Conservation (phyloP, 1,140 invertebrate genomes). For the Apis cerana region DNA sequence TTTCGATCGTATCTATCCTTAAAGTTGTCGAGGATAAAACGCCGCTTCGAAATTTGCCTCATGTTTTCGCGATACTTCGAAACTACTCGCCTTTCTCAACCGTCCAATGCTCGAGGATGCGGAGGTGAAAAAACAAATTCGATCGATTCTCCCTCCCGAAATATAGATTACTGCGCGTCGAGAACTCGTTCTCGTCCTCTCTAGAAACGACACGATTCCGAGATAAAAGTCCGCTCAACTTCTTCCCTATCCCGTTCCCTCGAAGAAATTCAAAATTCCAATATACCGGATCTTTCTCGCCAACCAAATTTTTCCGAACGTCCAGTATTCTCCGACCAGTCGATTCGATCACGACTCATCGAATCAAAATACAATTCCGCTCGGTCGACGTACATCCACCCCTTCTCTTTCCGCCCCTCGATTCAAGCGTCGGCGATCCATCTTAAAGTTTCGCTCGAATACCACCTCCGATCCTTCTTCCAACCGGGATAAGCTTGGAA, state of each 20-base stretch:
- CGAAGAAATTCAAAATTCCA: neutral
- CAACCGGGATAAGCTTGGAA: neutral
- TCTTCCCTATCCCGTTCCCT: too few relatives aligned
- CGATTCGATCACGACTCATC: neutral
- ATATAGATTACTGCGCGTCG: neutral
- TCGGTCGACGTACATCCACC: neutral
- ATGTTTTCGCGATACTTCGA: neutral
- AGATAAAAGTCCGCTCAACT: neutral
- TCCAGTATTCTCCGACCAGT: too few relatives aligned
- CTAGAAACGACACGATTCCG: neutral
- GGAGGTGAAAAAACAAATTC: neutral
- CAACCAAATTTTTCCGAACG: too few relatives aligned
- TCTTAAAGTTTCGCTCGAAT: neutral
- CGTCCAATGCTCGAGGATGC: neutral
- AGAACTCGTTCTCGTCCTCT: neutral
- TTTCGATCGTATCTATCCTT: too few relatives aligned
- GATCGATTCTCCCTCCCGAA: neutral
- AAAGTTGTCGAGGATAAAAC: neutral
- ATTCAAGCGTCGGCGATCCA: neutral
- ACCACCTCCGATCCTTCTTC: neutral
- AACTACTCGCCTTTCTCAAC: constrained; percentile 16
- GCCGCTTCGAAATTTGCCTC: neutral
- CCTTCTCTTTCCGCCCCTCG: neutral
- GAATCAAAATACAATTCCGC: neutral
- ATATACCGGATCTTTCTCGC: neutral